Conservation (phyloP, 2,797 vertebrate species). For the Remorina albescens region DNA sequence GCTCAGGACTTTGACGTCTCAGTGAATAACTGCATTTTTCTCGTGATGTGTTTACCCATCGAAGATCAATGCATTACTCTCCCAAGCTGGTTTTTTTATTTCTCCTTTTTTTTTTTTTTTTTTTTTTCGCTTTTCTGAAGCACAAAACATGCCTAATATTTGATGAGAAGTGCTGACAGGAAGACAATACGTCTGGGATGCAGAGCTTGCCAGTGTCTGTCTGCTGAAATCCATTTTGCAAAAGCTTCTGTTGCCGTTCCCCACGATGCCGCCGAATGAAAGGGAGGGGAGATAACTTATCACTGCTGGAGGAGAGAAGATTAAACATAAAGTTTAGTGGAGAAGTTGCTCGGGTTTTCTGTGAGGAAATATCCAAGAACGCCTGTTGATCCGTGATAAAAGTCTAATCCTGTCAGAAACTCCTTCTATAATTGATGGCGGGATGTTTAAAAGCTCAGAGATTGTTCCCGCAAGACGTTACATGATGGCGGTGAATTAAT, state of each 20-base stretch:
- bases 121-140: background rate
- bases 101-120: conserved; percentile 1
- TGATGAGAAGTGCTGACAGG: conserved; percentile 64
- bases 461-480: conserved; percentile 27
- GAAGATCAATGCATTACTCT: conserved; percentile 63
- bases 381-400: conserved; percentile 49
- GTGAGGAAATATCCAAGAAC: conserved; percentile 22
- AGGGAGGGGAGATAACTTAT: conserved; percentile 11
- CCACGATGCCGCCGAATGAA: conserved; percentile 7
- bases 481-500: conserved; percentile 48
- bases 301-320: conserved; percentile 9
- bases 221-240: conserved; percentile 47
- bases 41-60: conserved; percentile 66
- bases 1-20: conserved; percentile 41
- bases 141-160: conserved; percentile 66
- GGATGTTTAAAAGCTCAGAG: conserved; percentile 6
- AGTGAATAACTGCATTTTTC: conserved; percentile 39
- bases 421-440: conserved; percentile 36
- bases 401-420: conserved; percentile 57
- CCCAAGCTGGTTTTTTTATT: too few relatives aligned
- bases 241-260: conserved; percentile 54
- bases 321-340: conserved; percentile 59
- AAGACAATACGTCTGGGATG: conserved; percentile 40
- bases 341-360: conserved; percentile 23
- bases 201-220: conserved; percentile 44